Evolutionary conservation across 2,888 invertebrate genomes (phyloP).

Genomic region (Apamea crenata): DNA sequence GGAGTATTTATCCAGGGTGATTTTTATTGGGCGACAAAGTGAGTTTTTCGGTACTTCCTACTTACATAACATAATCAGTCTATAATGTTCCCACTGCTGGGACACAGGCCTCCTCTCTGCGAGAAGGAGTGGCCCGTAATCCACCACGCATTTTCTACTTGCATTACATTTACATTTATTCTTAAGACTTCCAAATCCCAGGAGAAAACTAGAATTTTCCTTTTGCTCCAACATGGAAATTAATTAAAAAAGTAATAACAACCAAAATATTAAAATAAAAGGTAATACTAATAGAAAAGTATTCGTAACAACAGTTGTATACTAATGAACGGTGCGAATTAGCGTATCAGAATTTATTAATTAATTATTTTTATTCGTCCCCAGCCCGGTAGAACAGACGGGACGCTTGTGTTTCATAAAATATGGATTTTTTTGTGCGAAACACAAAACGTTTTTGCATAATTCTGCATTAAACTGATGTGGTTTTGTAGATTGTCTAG

Average conservation of each 20-base stretch:
- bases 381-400: constrained; percentile 41
- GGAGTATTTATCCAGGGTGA: background rate
- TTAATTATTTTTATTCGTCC: constrained; percentile 57
- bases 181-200: background rate
- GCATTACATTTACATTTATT: background rate
- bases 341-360: constrained; percentile 68
- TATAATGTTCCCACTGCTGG: no score
- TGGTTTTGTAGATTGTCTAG: constrained; percentile 15
- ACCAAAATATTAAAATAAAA: constrained; percentile 28
- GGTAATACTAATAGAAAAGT: constrained; percentile 11
- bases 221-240: background rate
- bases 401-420: constrained; percentile 56
- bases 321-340: constrained; percentile 61
- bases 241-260: constrained; percentile 25
- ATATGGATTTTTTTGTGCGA: constrained; percentile 61
- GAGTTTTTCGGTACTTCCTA: background rate
- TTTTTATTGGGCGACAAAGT: background rate
- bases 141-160: background rate
- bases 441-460: constrained; percentile 57
- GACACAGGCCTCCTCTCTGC: no score
- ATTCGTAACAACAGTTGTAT: constrained; percentile 43
- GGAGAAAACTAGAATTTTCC: background rate
- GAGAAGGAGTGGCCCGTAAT: no score
- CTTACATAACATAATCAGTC: background rate
- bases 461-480: constrained; percentile 54